A percentile compares a stretch with the other conserved stretches of the same genome.
These are phyloP conservation scores for Dryococelus australis DNA, from an alignment of 2,888 invertebrate species.

Conservation along the genomic window DNA sequence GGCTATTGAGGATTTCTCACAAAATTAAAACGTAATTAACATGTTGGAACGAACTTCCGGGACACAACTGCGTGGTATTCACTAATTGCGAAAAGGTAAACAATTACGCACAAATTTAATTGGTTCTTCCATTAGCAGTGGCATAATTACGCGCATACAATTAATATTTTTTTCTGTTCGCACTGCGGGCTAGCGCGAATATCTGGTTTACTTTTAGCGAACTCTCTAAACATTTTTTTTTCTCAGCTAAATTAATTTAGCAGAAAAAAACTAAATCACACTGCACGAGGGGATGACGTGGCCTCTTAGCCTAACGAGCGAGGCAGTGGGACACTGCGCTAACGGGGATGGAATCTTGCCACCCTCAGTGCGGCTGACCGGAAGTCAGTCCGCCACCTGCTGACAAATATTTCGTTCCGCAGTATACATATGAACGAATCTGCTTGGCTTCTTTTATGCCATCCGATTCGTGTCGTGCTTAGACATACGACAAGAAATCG, in stretches of 20 bases:
- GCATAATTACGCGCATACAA: neutral
- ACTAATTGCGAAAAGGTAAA: conserved; percentile 1
- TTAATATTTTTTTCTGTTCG: neutral
- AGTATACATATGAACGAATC: no score
- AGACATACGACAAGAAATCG: no score
- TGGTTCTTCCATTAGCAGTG: neutral
- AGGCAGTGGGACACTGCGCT: neutral
- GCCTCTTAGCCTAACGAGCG: neutral
- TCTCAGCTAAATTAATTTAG: neutral
- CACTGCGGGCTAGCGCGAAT: no score
- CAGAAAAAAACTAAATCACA: neutral
- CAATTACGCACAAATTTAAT: neutral
- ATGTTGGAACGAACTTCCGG: neutral
- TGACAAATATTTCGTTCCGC: no score
- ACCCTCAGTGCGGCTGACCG: no score
- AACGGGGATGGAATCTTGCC: no score
- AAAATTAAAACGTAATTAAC: neutral
- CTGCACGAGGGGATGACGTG: neutral
- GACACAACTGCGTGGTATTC: neutral
- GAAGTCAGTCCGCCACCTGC: no score
- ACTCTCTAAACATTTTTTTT: neutral
- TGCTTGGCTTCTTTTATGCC: no score
- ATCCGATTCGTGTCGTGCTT: no score
- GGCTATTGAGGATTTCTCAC: neutral
- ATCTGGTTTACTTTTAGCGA: no score